phyloP scores from a whole-genome alignment of 2,113 vertebrate species.

The Ranitomeya imitator region DNA sequence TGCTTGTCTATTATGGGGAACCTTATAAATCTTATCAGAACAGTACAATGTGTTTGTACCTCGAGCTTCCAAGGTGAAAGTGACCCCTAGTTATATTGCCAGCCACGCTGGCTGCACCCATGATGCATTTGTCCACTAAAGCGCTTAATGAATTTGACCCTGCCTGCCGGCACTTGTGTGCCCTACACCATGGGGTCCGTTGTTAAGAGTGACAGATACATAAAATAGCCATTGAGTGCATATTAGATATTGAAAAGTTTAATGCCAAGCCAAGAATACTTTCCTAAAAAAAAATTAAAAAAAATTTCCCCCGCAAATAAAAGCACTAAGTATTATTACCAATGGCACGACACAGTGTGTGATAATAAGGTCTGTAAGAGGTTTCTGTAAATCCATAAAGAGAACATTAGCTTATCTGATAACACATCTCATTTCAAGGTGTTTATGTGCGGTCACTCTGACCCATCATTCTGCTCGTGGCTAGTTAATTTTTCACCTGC shows the following conservation, averaged over 20 bases:
- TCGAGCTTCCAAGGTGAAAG: neutral
- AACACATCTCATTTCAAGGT: conserved; percentile 25
- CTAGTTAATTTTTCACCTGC: conserved; percentile 31
- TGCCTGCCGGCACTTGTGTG: no score
- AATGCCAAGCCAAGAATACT: neutral
- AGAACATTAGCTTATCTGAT: neutral
- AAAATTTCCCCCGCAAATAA: conserved; percentile 13
- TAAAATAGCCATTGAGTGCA: neutral
- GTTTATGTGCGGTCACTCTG: conserved; percentile 24
- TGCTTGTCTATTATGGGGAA: neutral
- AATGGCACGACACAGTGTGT: neutral
- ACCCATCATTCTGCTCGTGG: conserved; percentile 28
- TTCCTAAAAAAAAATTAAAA: neutral
- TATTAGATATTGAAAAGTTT: neutral
- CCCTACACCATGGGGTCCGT: neutral
- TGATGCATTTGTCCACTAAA: neutral
- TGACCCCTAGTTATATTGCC: neutral
- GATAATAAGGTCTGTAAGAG: neutral
- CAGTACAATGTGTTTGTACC: neutral
- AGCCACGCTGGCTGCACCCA: neutral
- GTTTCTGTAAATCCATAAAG: conserved; percentile 34
- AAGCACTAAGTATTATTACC: neutral
- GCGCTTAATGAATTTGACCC: neutral
- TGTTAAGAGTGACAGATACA: neutral
- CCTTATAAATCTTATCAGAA: neutral